phyloP scores from a whole-genome alignment of 2,113 vertebrate genomes.

The Elachura formosa region DNA sequence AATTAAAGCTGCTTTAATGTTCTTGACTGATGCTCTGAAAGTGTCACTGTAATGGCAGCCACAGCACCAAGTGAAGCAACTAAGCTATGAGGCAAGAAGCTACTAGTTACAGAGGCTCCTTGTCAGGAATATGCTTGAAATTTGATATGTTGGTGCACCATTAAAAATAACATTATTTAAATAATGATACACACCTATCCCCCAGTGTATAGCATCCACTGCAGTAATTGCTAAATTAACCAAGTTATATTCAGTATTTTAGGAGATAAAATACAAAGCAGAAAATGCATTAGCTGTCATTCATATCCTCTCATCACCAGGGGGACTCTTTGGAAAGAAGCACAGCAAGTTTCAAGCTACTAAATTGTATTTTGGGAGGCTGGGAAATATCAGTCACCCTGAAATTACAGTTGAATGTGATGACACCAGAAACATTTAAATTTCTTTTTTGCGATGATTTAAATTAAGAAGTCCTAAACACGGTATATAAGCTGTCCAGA shows the following conservation, averaged over 20 bases:
- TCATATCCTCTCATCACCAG: not conserved
- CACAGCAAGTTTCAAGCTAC: not conserved
- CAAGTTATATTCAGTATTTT: not conserved
- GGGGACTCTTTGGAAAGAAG: not conserved
- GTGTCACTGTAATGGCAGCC: not conserved
- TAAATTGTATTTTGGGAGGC: not conserved
- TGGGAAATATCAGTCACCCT: not conserved
- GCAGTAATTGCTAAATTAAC: not conserved
- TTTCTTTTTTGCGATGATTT: not conserved
- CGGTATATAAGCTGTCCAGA: not conserved
- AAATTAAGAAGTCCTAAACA: not conserved
- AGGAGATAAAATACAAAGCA: not conserved
- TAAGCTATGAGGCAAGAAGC: not conserved
- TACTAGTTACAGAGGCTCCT: not conserved
- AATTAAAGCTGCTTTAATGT: slow-evolving; percentile 18
- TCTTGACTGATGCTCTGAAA: not conserved
- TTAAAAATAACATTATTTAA: not conserved
- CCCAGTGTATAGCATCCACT: not conserved
- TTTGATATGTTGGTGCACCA: not conserved
- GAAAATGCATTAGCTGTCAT: not conserved
- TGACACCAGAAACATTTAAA: not conserved
- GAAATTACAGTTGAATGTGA: not conserved
- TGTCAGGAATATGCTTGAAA: not conserved
- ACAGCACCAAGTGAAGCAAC: not conserved
- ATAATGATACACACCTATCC: not conserved